phyloP scores from a whole-genome alignment of 2,113 vertebrate genomes.

The Notothenia coriiceps region DNA sequence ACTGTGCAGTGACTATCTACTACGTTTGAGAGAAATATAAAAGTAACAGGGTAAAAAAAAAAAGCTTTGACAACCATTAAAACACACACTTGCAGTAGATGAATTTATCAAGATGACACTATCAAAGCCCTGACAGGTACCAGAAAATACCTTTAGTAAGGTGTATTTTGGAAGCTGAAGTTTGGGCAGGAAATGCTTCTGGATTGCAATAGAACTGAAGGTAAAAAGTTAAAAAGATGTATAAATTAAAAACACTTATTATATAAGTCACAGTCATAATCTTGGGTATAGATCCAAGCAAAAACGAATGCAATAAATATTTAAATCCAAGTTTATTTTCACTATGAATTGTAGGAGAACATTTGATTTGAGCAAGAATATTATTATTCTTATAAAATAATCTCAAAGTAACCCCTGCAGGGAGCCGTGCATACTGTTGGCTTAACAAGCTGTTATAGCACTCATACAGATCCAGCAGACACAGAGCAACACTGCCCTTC shows the following conservation, averaged over 20 bases:
- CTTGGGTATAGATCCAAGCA: background rate
- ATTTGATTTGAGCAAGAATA: background rate
- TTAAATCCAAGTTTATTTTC: background rate
- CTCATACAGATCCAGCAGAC: background rate
- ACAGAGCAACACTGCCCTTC: background rate
- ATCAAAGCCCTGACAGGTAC: background rate
- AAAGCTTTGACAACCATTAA: background rate
- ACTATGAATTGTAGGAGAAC: too few relatives aligned
- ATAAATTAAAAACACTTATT: too few relatives aligned
- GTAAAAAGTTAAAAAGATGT: too few relatives aligned
- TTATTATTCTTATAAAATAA: background rate
- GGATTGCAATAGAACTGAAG: background rate
- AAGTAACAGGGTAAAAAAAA: background rate
- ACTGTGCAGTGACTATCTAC: background rate
- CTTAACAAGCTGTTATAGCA: background rate
- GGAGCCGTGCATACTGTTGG: background rate
- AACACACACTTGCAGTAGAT: background rate
- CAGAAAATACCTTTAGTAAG: background rate
- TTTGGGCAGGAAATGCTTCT: background rate
- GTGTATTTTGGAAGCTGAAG: background rate
- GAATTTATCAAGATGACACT: background rate
- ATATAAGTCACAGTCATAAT: background rate
- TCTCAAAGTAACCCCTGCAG: background rate
- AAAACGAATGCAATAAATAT: background rate
- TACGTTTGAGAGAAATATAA: background rate